Conservation (phyloP, 2,113 vertebrate genomes). For the Columbina picui region DNA sequence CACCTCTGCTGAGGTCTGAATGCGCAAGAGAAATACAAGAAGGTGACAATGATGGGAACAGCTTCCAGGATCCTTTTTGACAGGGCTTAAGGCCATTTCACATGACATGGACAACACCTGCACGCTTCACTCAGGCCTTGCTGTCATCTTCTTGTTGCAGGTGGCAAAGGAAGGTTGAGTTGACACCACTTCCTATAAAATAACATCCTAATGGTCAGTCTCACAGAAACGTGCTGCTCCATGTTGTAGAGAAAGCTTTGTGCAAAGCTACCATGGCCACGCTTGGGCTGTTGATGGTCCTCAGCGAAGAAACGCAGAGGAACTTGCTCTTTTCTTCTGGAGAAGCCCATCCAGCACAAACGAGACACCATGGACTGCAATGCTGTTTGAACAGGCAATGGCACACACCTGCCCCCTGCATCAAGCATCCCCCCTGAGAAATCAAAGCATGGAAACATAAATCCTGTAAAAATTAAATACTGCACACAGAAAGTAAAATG, state of each 20-base stretch:
- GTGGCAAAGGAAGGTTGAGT: neutral
- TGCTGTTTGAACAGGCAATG: neutral
- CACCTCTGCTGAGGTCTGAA: neutral
- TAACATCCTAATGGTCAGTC: neutral
- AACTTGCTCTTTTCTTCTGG: neutral
- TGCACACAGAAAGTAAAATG: neutral
- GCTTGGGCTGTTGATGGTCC: neutral
- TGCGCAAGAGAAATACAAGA: neutral
- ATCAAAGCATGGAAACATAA: neutral
- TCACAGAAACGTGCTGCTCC: neutral
- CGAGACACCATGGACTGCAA: accelerated
- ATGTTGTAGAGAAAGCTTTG: neutral
- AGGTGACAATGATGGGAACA: neutral
- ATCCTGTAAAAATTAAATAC: neutral
- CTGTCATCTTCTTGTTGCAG: neutral
- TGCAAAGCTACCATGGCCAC: neutral
- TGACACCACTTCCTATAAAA: neutral
- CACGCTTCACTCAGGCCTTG: neutral
- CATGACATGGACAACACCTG: accelerated
- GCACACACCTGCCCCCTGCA: neutral
- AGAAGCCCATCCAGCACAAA: neutral
- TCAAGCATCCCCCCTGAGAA: neutral
- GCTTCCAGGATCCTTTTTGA: neutral
- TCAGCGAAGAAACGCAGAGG: neutral
- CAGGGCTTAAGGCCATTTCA: neutral